A percentile compares a stretch with the other conserved stretches of the same genome.
Evolutionary conservation across 2,797 vertebrate genomes (phyloP).

Genomic region (Amblyraja radiata): DNA sequence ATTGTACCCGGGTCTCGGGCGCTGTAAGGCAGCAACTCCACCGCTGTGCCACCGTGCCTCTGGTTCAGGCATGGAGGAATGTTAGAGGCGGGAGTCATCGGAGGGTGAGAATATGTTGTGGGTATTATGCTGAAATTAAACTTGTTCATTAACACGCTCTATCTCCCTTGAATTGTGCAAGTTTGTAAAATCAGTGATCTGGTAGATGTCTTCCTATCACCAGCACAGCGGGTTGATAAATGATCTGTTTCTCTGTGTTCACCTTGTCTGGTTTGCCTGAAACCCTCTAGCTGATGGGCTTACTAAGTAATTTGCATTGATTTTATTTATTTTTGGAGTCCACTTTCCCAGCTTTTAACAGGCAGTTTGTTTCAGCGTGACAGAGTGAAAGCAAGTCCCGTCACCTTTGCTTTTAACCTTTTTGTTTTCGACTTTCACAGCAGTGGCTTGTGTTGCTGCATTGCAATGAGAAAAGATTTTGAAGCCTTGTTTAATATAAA

Average conservation of each 20-base stretch:
- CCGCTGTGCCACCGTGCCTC: too few relatives aligned
- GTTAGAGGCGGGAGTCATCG: background rate
- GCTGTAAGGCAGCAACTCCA: too few relatives aligned
- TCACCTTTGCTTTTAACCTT: too few relatives aligned
- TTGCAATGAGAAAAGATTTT: background rate
- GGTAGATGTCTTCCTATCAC: background rate
- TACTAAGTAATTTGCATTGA: constrained; percentile 23
- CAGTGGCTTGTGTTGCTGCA: background rate
- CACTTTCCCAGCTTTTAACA: background rate
- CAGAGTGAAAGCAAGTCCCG: background rate
- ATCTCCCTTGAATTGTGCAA: background rate
- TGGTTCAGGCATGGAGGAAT: background rate
- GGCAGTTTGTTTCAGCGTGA: background rate
- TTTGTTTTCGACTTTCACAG: background rate
- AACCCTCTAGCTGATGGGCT: background rate
- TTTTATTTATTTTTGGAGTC: background rate
- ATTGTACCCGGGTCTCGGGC: too few relatives aligned
- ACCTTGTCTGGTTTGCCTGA: background rate
- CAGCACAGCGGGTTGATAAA: background rate
- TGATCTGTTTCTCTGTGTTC: background rate
- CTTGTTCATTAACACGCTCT: background rate
- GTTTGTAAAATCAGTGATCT: background rate
- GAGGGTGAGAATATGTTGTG: background rate
- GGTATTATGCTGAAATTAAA: background rate
- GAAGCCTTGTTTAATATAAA: background rate